A percentile compares a stretch with the other conserved stretches of the same genome.
Evolutionary conservation across 2,888 invertebrate species (phyloP).

Genomic region (Trachelus troglodyta): DNA sequence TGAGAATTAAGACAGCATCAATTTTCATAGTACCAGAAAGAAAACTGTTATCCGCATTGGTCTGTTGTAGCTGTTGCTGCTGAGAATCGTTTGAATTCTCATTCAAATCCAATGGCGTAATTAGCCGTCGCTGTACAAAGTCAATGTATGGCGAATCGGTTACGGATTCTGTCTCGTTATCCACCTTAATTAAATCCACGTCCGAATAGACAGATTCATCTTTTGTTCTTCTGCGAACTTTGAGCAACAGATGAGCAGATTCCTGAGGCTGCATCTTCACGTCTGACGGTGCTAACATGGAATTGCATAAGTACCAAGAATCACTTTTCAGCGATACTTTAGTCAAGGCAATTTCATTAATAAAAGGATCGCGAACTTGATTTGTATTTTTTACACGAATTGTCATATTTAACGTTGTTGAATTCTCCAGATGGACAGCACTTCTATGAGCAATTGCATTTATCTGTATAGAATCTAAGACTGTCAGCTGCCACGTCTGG

Average conservation of each 20-base stretch:
- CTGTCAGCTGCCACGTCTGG: conserved; percentile 74
- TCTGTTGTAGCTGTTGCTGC: conserved; percentile 30
- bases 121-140: conserved; percentile 67
- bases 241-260: conserved; percentile 69
- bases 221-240: conserved; percentile 61
- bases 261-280: conserved; percentile 68
- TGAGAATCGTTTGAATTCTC: conserved; percentile 41
- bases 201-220: conserved; percentile 54
- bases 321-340: conserved; percentile 73
- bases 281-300: conserved; percentile 56
- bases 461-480: conserved; percentile 72
- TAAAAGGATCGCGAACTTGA: conserved; percentile 72
- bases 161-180: conserved; percentile 42
- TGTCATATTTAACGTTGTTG: conserved; percentile 73
- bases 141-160: conserved; percentile 63
- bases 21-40: conserved; percentile 47
- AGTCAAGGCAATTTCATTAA: conserved; percentile 70
- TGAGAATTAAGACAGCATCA: conserved; percentile 59
- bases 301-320: conserved; percentile 71
- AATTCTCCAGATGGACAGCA: conserved; percentile 60
- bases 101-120: conserved; percentile 43
- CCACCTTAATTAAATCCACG: conserved; percentile 53
- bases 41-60: conserved; percentile 32
- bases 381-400: conserved; percentile 78
- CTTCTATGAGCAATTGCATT: conserved; percentile 70